Conservation (phyloP, 1,140 invertebrate species). For the Pseudomyrmex cubaensis region DNA sequence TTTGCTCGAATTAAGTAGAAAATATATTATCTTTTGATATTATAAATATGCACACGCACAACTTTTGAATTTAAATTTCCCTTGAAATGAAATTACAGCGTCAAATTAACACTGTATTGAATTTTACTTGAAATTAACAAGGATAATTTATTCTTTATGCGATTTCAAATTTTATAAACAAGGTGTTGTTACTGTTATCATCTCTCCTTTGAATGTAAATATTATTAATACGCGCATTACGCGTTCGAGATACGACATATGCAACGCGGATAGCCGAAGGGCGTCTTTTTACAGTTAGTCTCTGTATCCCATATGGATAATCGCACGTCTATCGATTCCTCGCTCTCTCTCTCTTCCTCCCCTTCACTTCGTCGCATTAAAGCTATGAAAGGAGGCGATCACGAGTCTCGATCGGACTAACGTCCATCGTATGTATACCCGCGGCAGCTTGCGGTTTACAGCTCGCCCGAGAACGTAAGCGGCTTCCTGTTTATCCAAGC, state of each 20-base stretch:
- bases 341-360: neutral
- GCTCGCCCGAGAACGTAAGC: constrained; percentile 39
- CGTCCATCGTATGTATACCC: constrained; percentile 32
- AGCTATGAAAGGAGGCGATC: constrained; percentile 57
- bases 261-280: constrained; percentile 7
- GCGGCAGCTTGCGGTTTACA: constrained; percentile 62
- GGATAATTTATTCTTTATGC: neutral
- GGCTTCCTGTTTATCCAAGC: constrained; percentile 65
- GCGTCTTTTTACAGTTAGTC: constrained; percentile 62
- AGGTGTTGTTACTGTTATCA: neutral
- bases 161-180: neutral
- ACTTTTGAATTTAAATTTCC: no score
- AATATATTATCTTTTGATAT: no score
- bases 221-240: no score
- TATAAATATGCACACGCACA: no score
- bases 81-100: no score
- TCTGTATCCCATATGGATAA: constrained; percentile 63
- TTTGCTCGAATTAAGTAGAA: no score
- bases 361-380: constrained; percentile 48
- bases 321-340: constrained; percentile 47
- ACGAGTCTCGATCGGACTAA: constrained; percentile 53
- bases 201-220: neutral
- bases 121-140: neutral
- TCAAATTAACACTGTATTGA: neutral
- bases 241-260: constrained; percentile 7